Evolutionary conservation across 92 coral and sea anemone genomes (phyloP).

Genomic region (Anthopleura xanthogrammica): DNA sequence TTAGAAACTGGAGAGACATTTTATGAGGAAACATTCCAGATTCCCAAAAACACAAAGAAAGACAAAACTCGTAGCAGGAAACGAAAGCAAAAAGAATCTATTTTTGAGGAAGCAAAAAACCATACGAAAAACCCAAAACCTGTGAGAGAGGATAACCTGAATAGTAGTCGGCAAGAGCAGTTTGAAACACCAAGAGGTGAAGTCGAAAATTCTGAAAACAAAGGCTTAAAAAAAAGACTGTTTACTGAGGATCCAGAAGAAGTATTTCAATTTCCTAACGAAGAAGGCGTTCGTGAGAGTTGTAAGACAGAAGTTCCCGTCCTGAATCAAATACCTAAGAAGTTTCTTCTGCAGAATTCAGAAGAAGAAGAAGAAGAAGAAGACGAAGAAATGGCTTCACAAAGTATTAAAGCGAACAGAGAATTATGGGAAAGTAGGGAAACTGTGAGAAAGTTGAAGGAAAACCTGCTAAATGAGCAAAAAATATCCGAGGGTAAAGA

Average conservation of each 20-base stretch:
- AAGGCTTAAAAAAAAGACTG: neutral
- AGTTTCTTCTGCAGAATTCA: neutral
- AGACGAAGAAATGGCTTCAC: slow-evolving; percentile 21
- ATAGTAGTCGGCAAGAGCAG: neutral
- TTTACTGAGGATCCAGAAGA: neutral
- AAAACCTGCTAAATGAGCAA: slow-evolving; percentile 53
- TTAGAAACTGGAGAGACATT: neutral
- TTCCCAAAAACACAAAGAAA: neutral
- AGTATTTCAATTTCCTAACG: neutral
- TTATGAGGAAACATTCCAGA: neutral
- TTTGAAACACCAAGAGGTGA: slow-evolving; percentile 1
- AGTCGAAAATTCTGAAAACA: neutral
- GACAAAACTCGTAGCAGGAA: neutral
- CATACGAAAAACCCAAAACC: neutral
- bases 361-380: neutral
- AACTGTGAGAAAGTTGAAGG: slow-evolving; percentile 40
- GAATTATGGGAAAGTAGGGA: slow-evolving; percentile 56
- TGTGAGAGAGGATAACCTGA: neutral
- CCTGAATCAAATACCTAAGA: neutral
- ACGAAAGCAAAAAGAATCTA: neutral
- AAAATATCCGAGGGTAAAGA: slow-evolving; percentile 55
- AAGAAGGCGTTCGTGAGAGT: neutral
- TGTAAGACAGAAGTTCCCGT: neutral
- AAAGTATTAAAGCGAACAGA: slow-evolving; percentile 21
- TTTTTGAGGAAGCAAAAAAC: neutral